These are phyloP conservation scores for Bos javanicus DNA, from an alignment of 2,113 vertebrate genomes.

Conservation along the genomic window DNA sequence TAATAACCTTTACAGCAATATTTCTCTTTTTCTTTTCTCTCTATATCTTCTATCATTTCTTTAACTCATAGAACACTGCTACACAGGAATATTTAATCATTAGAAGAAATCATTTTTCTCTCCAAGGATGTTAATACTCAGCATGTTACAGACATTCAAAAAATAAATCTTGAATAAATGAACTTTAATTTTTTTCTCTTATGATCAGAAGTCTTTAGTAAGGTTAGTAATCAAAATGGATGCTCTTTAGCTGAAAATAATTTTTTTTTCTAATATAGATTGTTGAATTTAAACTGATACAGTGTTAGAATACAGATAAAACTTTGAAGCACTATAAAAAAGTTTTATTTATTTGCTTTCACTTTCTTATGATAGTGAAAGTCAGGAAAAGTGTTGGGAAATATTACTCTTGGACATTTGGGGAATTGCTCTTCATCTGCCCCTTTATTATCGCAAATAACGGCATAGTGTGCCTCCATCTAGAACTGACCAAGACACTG, in stretches of 20 bases:
- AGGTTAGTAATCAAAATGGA: not conserved
- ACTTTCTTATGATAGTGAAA: not conserved
- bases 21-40: not conserved
- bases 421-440: not conserved
- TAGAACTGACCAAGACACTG: not conserved
- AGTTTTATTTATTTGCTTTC: not conserved
- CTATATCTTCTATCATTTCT: not conserved
- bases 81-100: not conserved
- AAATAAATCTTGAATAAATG: not conserved
- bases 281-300: conserved; percentile 16
- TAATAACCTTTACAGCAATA: not conserved
- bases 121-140: not conserved
- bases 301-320: not conserved
- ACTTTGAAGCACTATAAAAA: not conserved
- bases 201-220: not conserved
- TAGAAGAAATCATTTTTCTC: not conserved
- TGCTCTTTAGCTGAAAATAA: not conserved
- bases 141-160: not conserved
- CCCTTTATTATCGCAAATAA: not conserved
- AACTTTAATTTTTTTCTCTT: not conserved
- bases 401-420: not conserved
- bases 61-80: not conserved
- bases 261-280: not conserved
- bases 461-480: not conserved
- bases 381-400: not conserved